phyloP scores from a whole-genome alignment of 37 sponge, comb jelly and placozoan species.

The Corticium candelabrum region DNA sequence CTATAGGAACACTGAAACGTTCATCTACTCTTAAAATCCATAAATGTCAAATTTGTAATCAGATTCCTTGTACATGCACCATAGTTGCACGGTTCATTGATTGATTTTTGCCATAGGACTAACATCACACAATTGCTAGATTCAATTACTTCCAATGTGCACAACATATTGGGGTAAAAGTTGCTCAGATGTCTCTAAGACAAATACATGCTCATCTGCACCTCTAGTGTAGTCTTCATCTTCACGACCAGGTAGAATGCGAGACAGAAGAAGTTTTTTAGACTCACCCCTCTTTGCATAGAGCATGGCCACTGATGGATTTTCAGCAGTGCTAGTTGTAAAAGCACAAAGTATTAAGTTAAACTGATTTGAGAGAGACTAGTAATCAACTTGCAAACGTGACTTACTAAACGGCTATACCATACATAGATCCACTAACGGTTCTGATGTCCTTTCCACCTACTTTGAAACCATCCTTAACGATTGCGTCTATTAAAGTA shows the following conservation, averaged over 20 bases:
- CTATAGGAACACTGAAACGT: too few species aligned
- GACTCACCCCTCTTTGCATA: background rate
- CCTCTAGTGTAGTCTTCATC: background rate
- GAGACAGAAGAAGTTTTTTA: background rate
- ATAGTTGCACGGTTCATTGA: too few species aligned
- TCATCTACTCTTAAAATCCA: too few species aligned
- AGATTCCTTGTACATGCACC: too few species aligned
- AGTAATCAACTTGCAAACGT: too few species aligned
- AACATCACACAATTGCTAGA: too few species aligned
- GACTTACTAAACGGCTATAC: background rate
- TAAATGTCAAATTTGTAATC: too few species aligned
- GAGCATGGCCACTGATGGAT: background rate
- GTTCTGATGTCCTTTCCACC: background rate
- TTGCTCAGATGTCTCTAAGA: background rate
- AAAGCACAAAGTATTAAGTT: too few species aligned
- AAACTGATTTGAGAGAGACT: too few species aligned
- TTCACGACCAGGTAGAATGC: background rate
- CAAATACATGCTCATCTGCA: background rate
- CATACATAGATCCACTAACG: background rate
- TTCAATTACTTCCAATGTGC: too few species aligned
- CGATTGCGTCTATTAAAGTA: background rate
- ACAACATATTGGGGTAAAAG: background rate
- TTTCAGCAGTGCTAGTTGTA: background rate
- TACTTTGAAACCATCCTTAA: background rate
- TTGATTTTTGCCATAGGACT: too few species aligned